Evolutionary conservation across 2,888 invertebrate genomes (phyloP).

Genomic region (Ormia ochracea): DNA sequence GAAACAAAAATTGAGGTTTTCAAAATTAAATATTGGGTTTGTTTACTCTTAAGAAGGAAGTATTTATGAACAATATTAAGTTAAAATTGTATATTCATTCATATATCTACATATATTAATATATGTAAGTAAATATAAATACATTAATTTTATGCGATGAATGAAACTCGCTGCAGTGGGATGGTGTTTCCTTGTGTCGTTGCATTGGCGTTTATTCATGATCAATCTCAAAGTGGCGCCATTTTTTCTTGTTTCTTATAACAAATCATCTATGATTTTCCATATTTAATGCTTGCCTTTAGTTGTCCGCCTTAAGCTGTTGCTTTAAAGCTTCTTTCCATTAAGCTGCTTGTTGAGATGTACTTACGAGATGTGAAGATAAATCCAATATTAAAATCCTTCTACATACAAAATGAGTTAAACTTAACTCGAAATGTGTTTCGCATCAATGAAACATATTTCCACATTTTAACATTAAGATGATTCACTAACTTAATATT

Average conservation of each 20-base stretch:
- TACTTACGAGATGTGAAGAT: no score
- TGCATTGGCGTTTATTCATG: conserved; percentile 59
- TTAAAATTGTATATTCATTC: background rate
- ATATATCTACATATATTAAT: background rate
- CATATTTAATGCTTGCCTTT: background rate
- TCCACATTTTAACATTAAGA: no score
- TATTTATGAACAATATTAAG: conserved; percentile 30
- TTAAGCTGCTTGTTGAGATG: no score
- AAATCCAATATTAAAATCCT: no score
- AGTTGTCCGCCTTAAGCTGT: background rate
- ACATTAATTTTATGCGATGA: conserved; percentile 35
- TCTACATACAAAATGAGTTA: no score
- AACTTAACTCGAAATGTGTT: no score
- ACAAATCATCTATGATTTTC: conserved; percentile 12
- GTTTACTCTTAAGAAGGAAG: background rate
- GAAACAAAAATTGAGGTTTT: conserved; percentile 17
- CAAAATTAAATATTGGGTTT: conserved; percentile 4
- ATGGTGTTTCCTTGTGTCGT: conserved; percentile 25
- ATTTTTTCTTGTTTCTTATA: conserved; percentile 51
- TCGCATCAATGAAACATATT: no score
- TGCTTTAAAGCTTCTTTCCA: no score
- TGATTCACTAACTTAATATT: no score
- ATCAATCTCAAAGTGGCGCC: conserved; percentile 63
- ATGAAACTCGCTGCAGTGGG: background rate
- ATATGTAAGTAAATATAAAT: background rate